Evolutionary conservation across 2,888 invertebrate genomes (phyloP), one percentile per base, ranked within the genome.

Genomic region (Agrotis segetum): DNA sequence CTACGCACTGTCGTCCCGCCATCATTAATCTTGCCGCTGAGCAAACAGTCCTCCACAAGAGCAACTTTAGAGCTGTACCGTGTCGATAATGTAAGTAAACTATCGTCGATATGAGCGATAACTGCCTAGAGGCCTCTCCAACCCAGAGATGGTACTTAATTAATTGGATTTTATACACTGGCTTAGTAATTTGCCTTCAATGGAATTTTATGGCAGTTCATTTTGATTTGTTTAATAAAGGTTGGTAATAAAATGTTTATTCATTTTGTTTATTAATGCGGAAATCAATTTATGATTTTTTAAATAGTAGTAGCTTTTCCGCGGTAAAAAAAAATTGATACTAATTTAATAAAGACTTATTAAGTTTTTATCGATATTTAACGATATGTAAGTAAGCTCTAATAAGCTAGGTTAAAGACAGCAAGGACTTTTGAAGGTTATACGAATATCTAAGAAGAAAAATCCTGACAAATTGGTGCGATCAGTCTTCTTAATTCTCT

Each of bases 21-120:
- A 92, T 92, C 94, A 95, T 96, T 96, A 96, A 96, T 96, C 95
- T 96, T 95, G 88, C 89, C 89, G 91, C 86, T 86, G 89, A 90
- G 91, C 92, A 94, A 94, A 94, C 94, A 92, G 88, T 88, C 87
- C 85, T 86, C 80, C 71, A 67, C 81, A 82, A 83, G 87, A 87
- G 87, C 86, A 88, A 92, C 87, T 93, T 91, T 91, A 92, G 91
- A 85, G 92, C 90, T 92, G 91, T 79, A 81, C 86, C 80, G 74
- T 89, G 90, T 91, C 92, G 92, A 91, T 92, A 91, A 90, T 89
- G 79, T 89, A 87, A 86, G 89, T 88, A 90, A 91, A 89, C 88
- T 89, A 90, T 89, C 83, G 87, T 74, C 82, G 86, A 88, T 87
- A 88, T 90, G 85, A 88, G 87, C 85, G 89, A 88, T 88, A 88